Conservation (phyloP, 2,888 invertebrate species). For the Drosophila longiperda region DNA sequence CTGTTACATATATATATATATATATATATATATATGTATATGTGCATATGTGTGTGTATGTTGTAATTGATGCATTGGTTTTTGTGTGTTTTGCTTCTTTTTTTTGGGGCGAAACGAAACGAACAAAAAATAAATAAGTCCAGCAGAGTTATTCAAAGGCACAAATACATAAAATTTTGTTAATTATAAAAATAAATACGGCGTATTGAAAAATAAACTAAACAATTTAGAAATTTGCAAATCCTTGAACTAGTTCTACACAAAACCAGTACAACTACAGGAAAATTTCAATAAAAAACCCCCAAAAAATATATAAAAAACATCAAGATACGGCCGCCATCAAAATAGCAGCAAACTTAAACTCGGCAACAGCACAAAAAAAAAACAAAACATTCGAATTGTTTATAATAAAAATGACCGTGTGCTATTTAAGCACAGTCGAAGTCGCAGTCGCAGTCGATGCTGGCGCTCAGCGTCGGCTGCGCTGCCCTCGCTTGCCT, state of each 20-base stretch:
- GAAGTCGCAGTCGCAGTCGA: constrained; percentile 11
- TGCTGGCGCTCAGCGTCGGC: constrained; percentile 16
- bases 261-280: constrained; percentile 34
- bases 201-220: constrained; percentile 9
- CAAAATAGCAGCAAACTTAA: constrained; percentile 53
- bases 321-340: constrained; percentile 53
- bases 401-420: constrained; percentile 84
- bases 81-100: constrained; percentile 21
- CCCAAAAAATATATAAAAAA: constrained; percentile 23
- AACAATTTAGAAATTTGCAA: constrained; percentile 41
- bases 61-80: constrained; percentile 76
- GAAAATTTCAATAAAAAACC: constrained; percentile 49
- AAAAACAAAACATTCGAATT: constrained; percentile 64
- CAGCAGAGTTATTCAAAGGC: neutral
- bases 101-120: constrained; percentile 14
- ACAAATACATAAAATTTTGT: neutral
- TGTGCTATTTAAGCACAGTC: constrained; percentile 81
- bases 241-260: constrained; percentile 76
- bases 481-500: constrained; percentile 58
- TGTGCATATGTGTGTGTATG: constrained; percentile 45
- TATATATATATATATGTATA: neutral
- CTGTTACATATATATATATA: constrained; percentile 26
- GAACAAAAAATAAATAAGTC: neutral
- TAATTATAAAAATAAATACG: neutral
- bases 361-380: constrained; percentile 66